phyloP scores from a whole-genome alignment of 2,113 vertebrate species.

The Psilopogon haemacephalus region DNA sequence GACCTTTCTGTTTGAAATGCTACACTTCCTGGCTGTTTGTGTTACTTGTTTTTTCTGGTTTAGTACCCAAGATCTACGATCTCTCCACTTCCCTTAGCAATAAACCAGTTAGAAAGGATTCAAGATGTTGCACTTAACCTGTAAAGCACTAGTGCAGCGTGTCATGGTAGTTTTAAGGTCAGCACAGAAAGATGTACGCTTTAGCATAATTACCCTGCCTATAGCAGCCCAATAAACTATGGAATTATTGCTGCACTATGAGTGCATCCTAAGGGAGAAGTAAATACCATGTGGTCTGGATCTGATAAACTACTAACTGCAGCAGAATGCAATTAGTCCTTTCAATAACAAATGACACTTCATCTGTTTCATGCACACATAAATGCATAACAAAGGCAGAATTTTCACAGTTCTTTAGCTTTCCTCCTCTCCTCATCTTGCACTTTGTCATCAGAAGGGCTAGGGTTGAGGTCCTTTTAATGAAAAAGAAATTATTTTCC shows the following conservation, averaged over 20 bases:
- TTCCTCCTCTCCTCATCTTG: background rate
- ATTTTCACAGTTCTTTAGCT: conserved; percentile 13
- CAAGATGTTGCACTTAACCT: background rate
- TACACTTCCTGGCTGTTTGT: background rate
- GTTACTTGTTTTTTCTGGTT: background rate
- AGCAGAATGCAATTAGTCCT: conserved; percentile 44
- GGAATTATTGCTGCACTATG: background rate
- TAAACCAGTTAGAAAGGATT: background rate
- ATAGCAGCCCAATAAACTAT: background rate
- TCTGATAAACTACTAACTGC: conserved; percentile 18
- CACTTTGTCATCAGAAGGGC: conserved; percentile 53
- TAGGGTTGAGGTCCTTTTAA: conserved; percentile 68
- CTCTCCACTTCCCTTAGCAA: background rate
- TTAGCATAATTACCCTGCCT: background rate
- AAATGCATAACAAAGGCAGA: conserved; percentile 44
- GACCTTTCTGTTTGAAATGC: background rate
- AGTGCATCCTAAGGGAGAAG: background rate
- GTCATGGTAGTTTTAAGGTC: background rate
- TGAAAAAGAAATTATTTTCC: conserved; percentile 78
- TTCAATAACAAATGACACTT: conserved; percentile 50
- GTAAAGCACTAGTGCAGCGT: background rate
- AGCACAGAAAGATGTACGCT: background rate
- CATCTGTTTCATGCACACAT: conserved; percentile 21
- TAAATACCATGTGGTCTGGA: background rate
- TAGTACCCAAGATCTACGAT: background rate